Evolutionary conservation across 2,113 vertebrate genomes (phyloP), one percentile per base, ranked within the genome.

Genomic region (Mirza zaza): DNA sequence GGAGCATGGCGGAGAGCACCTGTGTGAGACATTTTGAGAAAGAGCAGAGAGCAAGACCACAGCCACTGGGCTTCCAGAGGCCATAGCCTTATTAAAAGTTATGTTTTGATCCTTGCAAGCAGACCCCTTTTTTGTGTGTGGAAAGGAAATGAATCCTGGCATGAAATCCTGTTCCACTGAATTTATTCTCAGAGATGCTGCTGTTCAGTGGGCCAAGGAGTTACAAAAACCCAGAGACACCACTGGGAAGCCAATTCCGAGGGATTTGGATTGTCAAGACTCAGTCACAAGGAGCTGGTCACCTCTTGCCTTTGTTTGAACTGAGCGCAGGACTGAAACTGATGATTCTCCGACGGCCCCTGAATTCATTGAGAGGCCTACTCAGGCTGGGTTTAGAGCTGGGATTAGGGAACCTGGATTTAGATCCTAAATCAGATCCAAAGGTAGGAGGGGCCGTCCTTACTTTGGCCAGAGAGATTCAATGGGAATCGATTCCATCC

Each of bases 151-250:
- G 4, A 91, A 91, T 87, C 17, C 57, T 96, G 77, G 77, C 3
- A 0, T 95, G 85, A 97, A 94, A 95, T 97, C 91, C 85, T 89
- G 73, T 93, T 90, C 82, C 63, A 67, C 88, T 57, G 59, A 70
- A 80, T 95, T 96, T 89, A 87, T 96, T 98, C 65, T 84, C 52
- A 87, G 81, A 88, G 29, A 52, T 50, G 63, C 45, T 84, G 15
- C 45, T 68, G 91, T 57, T 92, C 73, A n/a, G 32, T 76, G 83
- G 92, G 67, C 85, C 73, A 77, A n/a, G 73, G 36, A 6, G 0
- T 81, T 73, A 70, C 36, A 45, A 85, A 77, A 87, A 82, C 75
- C 42, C 52, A 27, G 42, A 52, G 76, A 29, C 0, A 3, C 14
- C 0, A 0, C 29, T 0, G 11, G 68, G 82, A 88, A 77, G 67